Evolutionary conservation across 2,797 vertebrate species (phyloP), one percentile per base, ranked within the genome.

Genomic region (Vireo griseus): DNA sequence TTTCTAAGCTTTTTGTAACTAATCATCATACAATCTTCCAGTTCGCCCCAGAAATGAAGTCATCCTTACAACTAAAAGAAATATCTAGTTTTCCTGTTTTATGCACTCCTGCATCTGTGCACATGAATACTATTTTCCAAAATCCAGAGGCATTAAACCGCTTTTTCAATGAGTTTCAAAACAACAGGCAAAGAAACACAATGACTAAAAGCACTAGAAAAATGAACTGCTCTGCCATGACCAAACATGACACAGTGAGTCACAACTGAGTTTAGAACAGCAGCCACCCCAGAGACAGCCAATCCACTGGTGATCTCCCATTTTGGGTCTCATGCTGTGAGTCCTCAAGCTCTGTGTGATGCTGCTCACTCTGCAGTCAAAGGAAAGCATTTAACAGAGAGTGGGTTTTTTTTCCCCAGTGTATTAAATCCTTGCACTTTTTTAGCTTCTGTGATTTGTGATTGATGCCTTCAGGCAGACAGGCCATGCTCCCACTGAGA

Each of bases 161-260:
- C 13, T 88, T 90, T 85, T 87, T 51, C 82, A 75, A 44, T 31
- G 28, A 77, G 52, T 81, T 93, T 94, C 65, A 57, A 79, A 96
- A 86, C 37, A 75, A 79, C 69, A 75, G 57, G 40, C 58, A 93
- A 84, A 40, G 48, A 78, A 87, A 73, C 35, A 78, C 8, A 86
- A 65, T 42, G 3, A 79, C 58, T 58, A 72, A 83, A 73, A 50
- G 37, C 39, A 45, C 39, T 76, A 39, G 44, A 58, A 90, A 92
- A 94, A 67, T 7, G 1, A 94, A 61, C 45, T 35, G 45, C 42
- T 79, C 37, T 81, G 37, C 54, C 31, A 40, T 81, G 74, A 86
- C 44, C 57, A 47, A 59, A 2, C 3, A 8, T 10, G 55, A 63
- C 45, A 37, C 8, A 16, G 6, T 25, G 50, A 45, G 54, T 55